Percentiles rank a stretch among this genome's conserved stretches.
phyloP scores from a whole-genome alignment of 2,113 vertebrate genomes.

The Bos taurus region ARS-UCD2.0 NC_037350.1:34264501-34265000 shows the following conservation, averaged over 20 bases:
- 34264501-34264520: neutral
- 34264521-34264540: neutral
- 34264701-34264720: neutral
- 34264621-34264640: neutral
- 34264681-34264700: neutral
- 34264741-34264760: neutral
- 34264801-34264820: neutral
- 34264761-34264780: neutral
- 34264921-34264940: neutral
- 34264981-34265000: neutral
- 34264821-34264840: neutral
- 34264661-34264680: neutral
- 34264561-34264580: neutral
- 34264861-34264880: neutral
- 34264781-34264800: neutral
- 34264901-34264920: neutral
- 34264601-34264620: neutral
- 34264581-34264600: neutral
- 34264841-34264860: neutral
- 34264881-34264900: neutral
- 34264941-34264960: neutral
- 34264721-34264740: neutral
- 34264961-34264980: neutral
- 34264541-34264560: neutral
- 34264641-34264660: neutral